Percentiles rank a stretch among this genome's conserved stretches.
These are phyloP conservation scores for Glyphotaelius pellucidus DNA, from an alignment of 2,888 invertebrate species.

Conservation along the genomic window DNA sequence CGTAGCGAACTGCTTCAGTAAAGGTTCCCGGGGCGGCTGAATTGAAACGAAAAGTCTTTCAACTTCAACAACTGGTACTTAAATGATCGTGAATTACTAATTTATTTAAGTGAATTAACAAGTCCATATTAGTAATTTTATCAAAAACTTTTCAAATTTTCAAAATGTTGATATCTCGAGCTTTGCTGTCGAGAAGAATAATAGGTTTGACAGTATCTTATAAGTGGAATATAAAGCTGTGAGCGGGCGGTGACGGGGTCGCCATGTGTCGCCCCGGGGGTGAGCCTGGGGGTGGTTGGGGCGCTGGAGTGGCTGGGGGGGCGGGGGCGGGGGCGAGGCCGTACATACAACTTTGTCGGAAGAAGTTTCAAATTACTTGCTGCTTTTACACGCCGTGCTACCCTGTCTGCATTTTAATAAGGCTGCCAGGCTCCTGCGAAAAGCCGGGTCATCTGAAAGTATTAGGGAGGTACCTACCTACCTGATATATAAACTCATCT, in stretches of 20 bases:
- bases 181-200: background rate
- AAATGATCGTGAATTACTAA: background rate
- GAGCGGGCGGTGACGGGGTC: constrained; percentile 31
- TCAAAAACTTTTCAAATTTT: background rate
- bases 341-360: constrained; percentile 32
- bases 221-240: constrained; percentile 23
- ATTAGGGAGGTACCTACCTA: background rate
- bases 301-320: background rate
- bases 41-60: no score
- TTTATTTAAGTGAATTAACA: background rate
- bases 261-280: constrained; percentile 50
- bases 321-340: background rate
- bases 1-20: no score
- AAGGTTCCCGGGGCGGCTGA: no score
- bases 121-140: background rate
- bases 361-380: constrained; percentile 54
- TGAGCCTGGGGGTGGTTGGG: background rate
- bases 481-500: background rate
- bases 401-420: constrained; percentile 58
- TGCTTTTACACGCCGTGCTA: constrained; percentile 54
- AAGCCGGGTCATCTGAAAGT: constrained; percentile 30
- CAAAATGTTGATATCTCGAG: background rate
- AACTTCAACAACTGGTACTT: background rate
- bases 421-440: constrained; percentile 17
- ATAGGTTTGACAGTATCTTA: constrained; percentile 1